Evolutionary conservation across 64 coral and sea anemone genomes (phyloP), one percentile per base, ranked within the genome.

Genomic region (Montipora efflorescens): DNA sequence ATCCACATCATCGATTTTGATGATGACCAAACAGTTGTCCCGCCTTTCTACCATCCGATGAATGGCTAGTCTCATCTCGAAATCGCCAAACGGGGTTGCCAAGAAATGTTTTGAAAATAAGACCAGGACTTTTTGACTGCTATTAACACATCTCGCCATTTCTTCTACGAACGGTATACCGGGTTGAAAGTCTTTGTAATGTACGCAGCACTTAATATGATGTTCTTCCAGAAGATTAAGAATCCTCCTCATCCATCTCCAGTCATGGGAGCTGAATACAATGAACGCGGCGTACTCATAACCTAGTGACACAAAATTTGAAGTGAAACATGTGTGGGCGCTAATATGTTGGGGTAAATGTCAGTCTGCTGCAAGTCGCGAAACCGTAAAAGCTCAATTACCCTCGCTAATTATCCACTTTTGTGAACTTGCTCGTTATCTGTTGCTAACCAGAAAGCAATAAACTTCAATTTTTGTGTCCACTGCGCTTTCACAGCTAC

Each of bases 131-230:
- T 90, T 90, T 5, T 77, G 16, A 77, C 89, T 90, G 23, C 70
- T 67, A 5, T 90, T 68, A 36, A 90, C 52, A 51, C 89, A 80
- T 28, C 80, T n/a, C 77, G 77, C 75, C 76, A 90, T 90, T 18
- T 62, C 67, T 7, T 90, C 43, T 36, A 78, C 59, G 49, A 90
- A 53, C 23, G 75, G 59, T 36, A 55, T 53, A 57, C 88, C 88
- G 47, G 45, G 46, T 79, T 78, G 8, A 64, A 90, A 90, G 55
- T 90, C 75, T 78, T 75, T 90, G 75, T 90, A 53, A n/a, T 90
- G 88, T 43, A 90, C 77, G 19, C 76, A 77, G 75, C 75, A 79
- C 4, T 19, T 90, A 18, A 90, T 0, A 19, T 19, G 48, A 79
- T 78, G 72, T n/a, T 90, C 5, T 15, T 90, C 88, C 5, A 90